Percentiles rank a stretch among this genome's conserved stretches.
These are phyloP conservation scores for Loripinus fragilis DNA, from an alignment of 2,888 invertebrate species.

Conservation along the genomic window DNA sequence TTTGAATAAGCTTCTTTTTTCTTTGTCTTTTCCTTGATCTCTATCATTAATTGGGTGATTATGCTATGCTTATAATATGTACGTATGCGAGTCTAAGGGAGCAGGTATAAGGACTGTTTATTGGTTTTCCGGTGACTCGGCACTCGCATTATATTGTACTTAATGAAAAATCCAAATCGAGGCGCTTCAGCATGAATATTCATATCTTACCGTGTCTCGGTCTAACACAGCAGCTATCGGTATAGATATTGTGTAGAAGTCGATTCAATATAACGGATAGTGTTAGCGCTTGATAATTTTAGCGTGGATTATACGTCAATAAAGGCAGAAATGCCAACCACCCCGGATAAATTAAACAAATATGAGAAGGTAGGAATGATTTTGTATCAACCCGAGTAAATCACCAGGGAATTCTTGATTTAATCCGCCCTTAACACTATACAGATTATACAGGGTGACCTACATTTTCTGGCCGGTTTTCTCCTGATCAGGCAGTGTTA, in stretches of 20 bases:
- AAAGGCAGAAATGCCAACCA: constrained; percentile 64
- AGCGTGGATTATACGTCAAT: neutral
- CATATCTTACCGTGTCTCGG: neutral
- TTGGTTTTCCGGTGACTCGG: too few relatives aligned
- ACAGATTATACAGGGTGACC: neutral
- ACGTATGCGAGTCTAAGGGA: too few relatives aligned
- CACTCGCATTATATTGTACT: too few relatives aligned
- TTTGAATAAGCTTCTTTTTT: too few relatives aligned
- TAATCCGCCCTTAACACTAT: neutral
- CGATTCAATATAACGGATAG: neutral
- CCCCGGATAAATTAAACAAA: constrained; percentile 69
- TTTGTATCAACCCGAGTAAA: neutral
- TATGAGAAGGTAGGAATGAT: constrained; percentile 73
- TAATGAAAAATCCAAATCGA: neutral
- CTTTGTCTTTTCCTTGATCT: too few relatives aligned
- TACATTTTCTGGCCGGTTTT: too few relatives aligned
- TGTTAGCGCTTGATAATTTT: neutral
- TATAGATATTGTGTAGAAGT: neutral
- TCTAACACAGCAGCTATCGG: neutral
- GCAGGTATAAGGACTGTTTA: too few relatives aligned
- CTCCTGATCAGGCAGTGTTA: too few relatives aligned
- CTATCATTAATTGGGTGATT: too few relatives aligned
- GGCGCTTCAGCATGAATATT: neutral
- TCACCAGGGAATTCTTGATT: neutral
- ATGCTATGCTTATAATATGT: too few relatives aligned